Conservation (phyloP, 2,797 vertebrate species). For the Rhabdomys pumilio region DNA sequence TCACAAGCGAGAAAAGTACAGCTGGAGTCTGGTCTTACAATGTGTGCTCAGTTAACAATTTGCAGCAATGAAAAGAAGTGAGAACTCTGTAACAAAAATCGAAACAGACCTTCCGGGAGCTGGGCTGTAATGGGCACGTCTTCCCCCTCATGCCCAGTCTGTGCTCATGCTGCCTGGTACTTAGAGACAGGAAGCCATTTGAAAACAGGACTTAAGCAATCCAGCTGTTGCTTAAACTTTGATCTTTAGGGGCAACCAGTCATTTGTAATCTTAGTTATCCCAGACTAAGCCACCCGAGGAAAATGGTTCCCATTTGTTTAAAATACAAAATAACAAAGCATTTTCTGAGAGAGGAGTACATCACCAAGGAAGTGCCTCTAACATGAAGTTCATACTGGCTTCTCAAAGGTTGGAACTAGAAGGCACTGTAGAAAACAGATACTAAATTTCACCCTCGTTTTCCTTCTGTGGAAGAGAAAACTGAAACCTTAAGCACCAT, state of each 20-base stretch:
- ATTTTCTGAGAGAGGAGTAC: neutral
- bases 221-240: neutral
- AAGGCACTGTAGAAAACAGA: neutral
- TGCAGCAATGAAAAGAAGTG: slow-evolving; percentile 74
- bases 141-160: slow-evolving; percentile 64
- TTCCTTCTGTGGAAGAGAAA: slow-evolving; percentile 34
- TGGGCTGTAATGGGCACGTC: neutral
- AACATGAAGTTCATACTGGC: neutral
- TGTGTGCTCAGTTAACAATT: slow-evolving; percentile 81
- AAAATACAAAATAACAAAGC: neutral
- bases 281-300: neutral
- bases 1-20: slow-evolving; percentile 82
- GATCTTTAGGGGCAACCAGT: neutral
- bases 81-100: slow-evolving; percentile 10
- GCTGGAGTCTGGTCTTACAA: slow-evolving; percentile 78
- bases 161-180: slow-evolving; percentile 49
- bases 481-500: neutral
- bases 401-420: neutral
- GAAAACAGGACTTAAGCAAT: slow-evolving; percentile 66
- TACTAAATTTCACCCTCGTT: neutral
- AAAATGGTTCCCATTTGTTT: neutral
- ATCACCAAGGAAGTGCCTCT: neutral
- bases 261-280: neutral
- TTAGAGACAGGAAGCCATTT: slow-evolving; percentile 79
- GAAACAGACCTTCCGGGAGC: slow-evolving; percentile 65